Evolutionary conservation across 2,113 vertebrate genomes (phyloP), one percentile per base, ranked within the genome.

Genomic region (Nanorana parkeri): DNA sequence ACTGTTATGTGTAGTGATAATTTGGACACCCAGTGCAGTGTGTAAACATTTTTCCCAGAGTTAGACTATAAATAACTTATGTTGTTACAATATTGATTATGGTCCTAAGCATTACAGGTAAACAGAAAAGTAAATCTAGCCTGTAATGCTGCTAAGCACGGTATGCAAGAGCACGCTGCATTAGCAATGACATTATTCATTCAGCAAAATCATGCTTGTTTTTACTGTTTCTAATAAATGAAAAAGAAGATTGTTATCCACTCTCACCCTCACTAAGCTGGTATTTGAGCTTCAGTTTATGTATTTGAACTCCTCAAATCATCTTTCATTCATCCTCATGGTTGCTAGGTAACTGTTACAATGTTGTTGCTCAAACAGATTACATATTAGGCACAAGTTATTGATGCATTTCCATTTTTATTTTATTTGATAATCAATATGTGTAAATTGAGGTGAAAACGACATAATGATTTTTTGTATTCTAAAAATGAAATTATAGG

Each of bases 261-360:
- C 75, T 61, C n/a, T 85, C 75, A 83, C 21, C 66, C 82, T 71
- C 60, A 56, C 77, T 75, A 84, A 88, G 89, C 52, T 85, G 78
- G 71, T 86, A 68, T 84, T 85, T 87, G 80, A 47, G 63, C 17
- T 84, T 85, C 60, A 54, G n/a, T 81, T 65, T 83, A 56, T 29
- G 71, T 60, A 83, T 78, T n/a, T 68, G 82, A 86, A 83, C 85
- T 87, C 78, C 74, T 21, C 73, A 82, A 75, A 81, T 81, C 69
- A 81, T 74, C 29, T 78, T 68, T 81, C 84, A 85, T 80, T 80
- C 69, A 77, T 86, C 77, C 84, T 61, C 10, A n/a, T 84, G 13
- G 85, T 86, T 87, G 72, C 85, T 64, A 84, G 19, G 83, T 84
- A 85, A 85, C 84, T 61, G 26, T 51, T 23, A 24, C 3, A 55